These are phyloP conservation scores for Tricholaema leucomelas DNA, from an alignment of 2,113 vertebrate species.

Conservation along the genomic window DNA sequence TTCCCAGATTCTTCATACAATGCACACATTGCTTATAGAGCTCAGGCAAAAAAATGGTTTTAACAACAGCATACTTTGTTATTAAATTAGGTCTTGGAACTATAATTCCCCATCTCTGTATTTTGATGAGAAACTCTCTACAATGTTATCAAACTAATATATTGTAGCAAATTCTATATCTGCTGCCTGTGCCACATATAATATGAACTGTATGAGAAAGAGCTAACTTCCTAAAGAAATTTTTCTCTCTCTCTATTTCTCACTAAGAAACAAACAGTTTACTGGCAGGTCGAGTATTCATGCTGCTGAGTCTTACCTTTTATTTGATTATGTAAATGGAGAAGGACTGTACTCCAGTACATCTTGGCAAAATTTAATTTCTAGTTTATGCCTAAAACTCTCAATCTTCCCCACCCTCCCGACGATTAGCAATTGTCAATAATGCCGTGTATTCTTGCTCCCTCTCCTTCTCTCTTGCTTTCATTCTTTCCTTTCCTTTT, in stretches of 20 bases:
- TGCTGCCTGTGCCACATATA: constrained; percentile 28
- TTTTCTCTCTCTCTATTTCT: neutral
- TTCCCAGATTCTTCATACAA: constrained; percentile 27
- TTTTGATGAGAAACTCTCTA: constrained; percentile 62
- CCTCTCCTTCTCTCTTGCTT: neutral
- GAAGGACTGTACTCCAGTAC: constrained; percentile 10
- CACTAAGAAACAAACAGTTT: constrained; percentile 38
- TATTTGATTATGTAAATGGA: constrained; percentile 62
- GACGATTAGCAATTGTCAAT: constrained; percentile 20
- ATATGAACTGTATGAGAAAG: constrained; percentile 50
- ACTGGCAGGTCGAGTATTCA: constrained; percentile 5
- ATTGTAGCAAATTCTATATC: constrained; percentile 49
- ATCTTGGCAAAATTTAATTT: constrained; percentile 57
- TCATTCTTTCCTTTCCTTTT: neutral
- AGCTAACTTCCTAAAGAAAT: neutral
- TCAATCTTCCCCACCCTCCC: neutral
- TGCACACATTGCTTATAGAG: neutral
- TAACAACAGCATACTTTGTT: constrained; percentile 44
- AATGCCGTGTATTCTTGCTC: neutral
- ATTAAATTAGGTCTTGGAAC: constrained; percentile 40
- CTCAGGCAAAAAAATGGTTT: neutral
- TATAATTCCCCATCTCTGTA: constrained; percentile 28
- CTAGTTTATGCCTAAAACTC: constrained; percentile 18
- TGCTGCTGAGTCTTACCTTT: constrained; percentile 49
- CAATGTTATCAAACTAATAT: constrained; percentile 64